Conservation (phyloP, 2,797 vertebrate genomes). For the Cercopithecus diana region DNA sequence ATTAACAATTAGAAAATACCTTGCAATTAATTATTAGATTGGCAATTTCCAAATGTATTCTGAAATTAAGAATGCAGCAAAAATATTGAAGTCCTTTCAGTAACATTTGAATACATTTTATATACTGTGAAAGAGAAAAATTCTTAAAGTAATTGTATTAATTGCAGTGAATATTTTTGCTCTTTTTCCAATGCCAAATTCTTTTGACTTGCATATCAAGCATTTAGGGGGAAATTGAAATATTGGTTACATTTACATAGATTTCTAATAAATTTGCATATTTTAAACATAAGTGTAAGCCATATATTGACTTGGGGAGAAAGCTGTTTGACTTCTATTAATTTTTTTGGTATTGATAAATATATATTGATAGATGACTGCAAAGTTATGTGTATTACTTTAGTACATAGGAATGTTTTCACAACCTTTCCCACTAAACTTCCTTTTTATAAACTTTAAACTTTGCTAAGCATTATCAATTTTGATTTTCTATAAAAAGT, state of each 20-base stretch:
- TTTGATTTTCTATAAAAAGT: background rate
- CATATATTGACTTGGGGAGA: background rate
- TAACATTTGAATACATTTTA: background rate
- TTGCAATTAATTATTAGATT: background rate
- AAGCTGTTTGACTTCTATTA: background rate
- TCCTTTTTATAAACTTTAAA: background rate
- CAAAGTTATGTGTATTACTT: background rate
- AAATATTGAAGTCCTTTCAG: background rate
- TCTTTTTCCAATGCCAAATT: background rate
- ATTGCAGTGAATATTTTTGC: background rate
- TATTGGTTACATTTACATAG: background rate
- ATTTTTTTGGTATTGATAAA: background rate
- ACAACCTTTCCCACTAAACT: background rate
- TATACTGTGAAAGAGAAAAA: background rate
- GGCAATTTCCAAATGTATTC: background rate
- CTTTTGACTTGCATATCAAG: background rate
- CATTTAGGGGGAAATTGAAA: background rate
- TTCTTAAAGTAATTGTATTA: background rate
- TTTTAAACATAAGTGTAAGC: background rate
- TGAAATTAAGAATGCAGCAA: background rate
- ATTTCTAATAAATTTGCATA: background rate
- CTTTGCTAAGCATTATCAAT: background rate
- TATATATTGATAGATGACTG: background rate
- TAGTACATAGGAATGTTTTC: background rate
- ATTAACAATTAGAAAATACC: background rate